Conservation (phyloP, 2,113 vertebrate species). For the Lophius piscatorius region DNA sequence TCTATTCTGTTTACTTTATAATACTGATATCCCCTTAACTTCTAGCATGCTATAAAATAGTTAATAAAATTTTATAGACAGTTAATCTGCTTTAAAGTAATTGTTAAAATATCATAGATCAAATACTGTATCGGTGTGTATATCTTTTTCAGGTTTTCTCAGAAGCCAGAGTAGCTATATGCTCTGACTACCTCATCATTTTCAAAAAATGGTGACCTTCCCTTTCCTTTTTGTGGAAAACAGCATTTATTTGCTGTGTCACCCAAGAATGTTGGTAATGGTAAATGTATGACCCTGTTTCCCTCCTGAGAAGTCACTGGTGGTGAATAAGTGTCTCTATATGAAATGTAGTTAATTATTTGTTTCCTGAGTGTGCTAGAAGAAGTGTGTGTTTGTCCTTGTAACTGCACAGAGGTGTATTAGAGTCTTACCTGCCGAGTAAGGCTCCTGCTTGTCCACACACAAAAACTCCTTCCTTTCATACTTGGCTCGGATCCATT, state of each 20-base stretch:
- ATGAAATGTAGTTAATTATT: constrained; percentile 3
- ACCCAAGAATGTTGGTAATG: constrained; percentile 10
- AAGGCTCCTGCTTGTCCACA: constrained; percentile 90
- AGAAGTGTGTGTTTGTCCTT: neutral
- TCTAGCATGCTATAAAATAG: too few relatives aligned
- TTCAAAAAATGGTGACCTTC: neutral
- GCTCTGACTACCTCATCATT: too few relatives aligned
- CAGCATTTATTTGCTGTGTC: constrained; percentile 1
- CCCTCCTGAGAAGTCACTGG: constrained; percentile 4
- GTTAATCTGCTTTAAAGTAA: too few relatives aligned
- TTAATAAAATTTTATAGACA: too few relatives aligned
- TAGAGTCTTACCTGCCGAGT: constrained; percentile 91
- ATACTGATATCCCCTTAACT: too few relatives aligned
- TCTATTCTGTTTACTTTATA: too few relatives aligned
- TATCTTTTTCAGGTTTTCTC: too few relatives aligned
- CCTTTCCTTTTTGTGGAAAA: neutral
- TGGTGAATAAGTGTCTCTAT: constrained; percentile 13
- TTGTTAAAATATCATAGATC: too few relatives aligned
- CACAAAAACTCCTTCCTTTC: constrained; percentile 89
- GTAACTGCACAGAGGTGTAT: neutral
- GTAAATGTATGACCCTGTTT: constrained; percentile 12
- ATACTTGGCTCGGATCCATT: constrained; percentile 94
- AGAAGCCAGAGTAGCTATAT: too few relatives aligned
- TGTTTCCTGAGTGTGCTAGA: neutral
- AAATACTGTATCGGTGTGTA: too few relatives aligned